Conservation (phyloP, 2,113 vertebrate species). For the Anhinga anhinga region DNA sequence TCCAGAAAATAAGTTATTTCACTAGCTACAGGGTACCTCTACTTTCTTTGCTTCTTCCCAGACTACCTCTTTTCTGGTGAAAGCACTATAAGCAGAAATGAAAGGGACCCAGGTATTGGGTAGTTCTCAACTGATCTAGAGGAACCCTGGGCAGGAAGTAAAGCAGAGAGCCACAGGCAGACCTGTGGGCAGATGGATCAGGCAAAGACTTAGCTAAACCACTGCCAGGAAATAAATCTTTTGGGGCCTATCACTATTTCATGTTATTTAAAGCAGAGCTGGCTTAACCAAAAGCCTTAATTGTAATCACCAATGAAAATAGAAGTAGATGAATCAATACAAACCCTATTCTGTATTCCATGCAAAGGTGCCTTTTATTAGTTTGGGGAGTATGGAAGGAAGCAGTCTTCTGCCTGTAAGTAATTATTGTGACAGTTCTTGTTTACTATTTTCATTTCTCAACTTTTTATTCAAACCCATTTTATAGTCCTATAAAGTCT, state of each 20-base stretch:
- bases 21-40: background rate
- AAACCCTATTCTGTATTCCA: background rate
- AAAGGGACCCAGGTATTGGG: background rate
- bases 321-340: background rate
- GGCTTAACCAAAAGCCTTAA: background rate
- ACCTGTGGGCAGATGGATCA: background rate
- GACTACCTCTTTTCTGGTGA: background rate
- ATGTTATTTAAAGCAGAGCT: background rate
- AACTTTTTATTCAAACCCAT: conserved; percentile 40
- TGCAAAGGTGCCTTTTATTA: background rate
- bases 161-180: background rate
- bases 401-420: background rate
- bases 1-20: background rate
- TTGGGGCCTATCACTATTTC: background rate
- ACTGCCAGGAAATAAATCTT: background rate
- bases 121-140: background rate
- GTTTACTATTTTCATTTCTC: conserved; percentile 39
- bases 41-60: background rate
- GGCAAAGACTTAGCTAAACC: background rate
- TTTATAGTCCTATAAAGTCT: conserved; percentile 43
- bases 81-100: background rate
- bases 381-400: background rate
- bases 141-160: background rate
- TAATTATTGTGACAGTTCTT: conserved; percentile 30
- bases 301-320: background rate